Percentiles rank a stretch among this genome's conserved stretches.
These are phyloP conservation scores for Parnassius orleans DNA, from an alignment of 2,888 invertebrate species.

Conservation along the genomic window DNA sequence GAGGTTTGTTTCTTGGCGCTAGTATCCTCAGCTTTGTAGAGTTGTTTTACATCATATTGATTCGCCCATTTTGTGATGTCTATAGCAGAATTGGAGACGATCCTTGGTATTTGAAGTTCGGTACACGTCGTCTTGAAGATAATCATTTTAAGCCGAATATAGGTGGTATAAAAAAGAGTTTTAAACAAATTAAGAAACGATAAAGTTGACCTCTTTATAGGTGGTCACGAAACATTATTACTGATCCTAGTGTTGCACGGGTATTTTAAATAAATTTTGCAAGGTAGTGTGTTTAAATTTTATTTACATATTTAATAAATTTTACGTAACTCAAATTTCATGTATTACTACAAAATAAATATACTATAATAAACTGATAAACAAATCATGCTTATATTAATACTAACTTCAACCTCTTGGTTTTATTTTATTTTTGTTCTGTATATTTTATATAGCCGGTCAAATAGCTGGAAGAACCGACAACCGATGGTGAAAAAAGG, in stretches of 20 bases:
- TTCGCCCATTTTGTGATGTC: slow-evolving; percentile 69
- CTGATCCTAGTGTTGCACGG: too few species aligned
- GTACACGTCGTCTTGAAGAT: slow-evolving; percentile 54
- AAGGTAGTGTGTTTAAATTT: too few species aligned
- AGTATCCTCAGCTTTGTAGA: slow-evolving; percentile 85
- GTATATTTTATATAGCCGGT: too few species aligned
- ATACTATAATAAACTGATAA: too few species aligned
- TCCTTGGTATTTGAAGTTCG: slow-evolving; percentile 65
- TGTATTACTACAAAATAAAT: too few species aligned
- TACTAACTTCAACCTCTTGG: too few species aligned
- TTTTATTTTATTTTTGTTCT: too few species aligned
- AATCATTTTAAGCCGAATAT: slow-evolving; percentile 46
- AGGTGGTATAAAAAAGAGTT: neutral
- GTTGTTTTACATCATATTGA: slow-evolving; percentile 80
- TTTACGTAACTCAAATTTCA: too few species aligned
- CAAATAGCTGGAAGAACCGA: too few species aligned
- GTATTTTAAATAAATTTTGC: too few species aligned
- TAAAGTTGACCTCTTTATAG: neutral
- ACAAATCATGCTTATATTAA: neutral
- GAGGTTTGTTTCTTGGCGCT: slow-evolving; percentile 84
- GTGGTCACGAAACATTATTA: too few species aligned
- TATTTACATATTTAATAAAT: neutral
- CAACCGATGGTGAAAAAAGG: too few species aligned
- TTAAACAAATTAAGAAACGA: slow-evolving; percentile 8
- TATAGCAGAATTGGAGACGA: slow-evolving; percentile 68